phyloP scores from a whole-genome alignment of 2,888 invertebrate species.

The Malacosoma neustria region DNA sequence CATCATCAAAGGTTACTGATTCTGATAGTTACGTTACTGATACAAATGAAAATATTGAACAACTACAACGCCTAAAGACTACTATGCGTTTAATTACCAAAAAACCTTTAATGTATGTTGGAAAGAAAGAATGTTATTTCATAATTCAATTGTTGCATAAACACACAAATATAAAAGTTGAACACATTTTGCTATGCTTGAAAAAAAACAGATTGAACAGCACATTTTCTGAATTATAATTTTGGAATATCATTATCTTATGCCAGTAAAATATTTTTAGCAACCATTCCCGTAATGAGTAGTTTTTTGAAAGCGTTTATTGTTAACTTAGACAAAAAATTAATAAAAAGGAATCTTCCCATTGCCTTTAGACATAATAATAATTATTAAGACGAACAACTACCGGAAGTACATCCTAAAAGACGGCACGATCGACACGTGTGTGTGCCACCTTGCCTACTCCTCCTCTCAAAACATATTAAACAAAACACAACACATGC shows the following conservation, averaged over 20 bases:
- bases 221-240: conserved; percentile 16
- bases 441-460: too few relatives aligned
- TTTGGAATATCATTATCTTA: conserved; percentile 11
- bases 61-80: too few relatives aligned
- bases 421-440: too few relatives aligned
- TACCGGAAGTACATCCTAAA: too few relatives aligned
- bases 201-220: conserved; percentile 17
- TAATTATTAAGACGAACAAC: too few relatives aligned
- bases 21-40: too few relatives aligned
- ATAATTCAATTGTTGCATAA: neutral
- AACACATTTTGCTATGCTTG: conserved; percentile 10
- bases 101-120: conserved; percentile 1
- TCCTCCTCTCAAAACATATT: too few relatives aligned
- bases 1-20: too few relatives aligned
- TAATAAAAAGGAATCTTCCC: conserved; percentile 13
- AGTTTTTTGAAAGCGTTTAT: conserved; percentile 16
- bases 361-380: conserved; percentile 23
- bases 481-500: too few relatives aligned
- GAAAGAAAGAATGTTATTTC: neutral
- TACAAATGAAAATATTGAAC: too few relatives aligned
- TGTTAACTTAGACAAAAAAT: conserved; percentile 10
- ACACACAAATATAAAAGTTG: neutral
- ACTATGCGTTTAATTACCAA: too few relatives aligned
- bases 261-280: conserved; percentile 11
- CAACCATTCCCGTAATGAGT: conserved; percentile 14